Base-by-base conservation (phyloP, 2,888 invertebrate species). In the Sarcophaga rosellei region DNA sequence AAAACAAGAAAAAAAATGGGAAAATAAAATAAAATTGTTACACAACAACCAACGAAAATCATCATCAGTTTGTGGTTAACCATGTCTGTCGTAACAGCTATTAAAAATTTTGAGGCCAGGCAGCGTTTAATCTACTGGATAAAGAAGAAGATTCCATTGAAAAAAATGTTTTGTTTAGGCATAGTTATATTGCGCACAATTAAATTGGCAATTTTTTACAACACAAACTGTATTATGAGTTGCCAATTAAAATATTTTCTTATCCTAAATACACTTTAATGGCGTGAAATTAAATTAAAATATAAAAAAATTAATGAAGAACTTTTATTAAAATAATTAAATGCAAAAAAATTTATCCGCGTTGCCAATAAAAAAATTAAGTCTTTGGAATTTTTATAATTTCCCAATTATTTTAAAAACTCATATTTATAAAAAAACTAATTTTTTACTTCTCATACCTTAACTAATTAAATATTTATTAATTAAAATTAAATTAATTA, bases 21-120 rank as follows among this genome's bases (percentile, higher is more conserved):
- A 25, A 65, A 66, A 21, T 66, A 62, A 25, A 77, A 82, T 65
- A 63, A 75, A 79, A 69, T 61, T 79, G 75, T 84, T 80, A 84
- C 79, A 75, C 65, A 84, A 84, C 79, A 57, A 65, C 59, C 57
- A 78, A 70, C 20, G 4, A 11, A 79, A 84, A 84, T 75, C 70
- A 80, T 79, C 45, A 83, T 74, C 10, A 72, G 59, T 57, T 74
- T 84, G 78, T 63, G 78, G 83, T 74, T 84, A 78, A 63, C 11
- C 25, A 62, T 15, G 57, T 57, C n/a, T 44, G 35, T 66, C 62
- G 69, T 35, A 69, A 75, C 84, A 70, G 84, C 79, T 84, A 79
- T 11, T 84, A 25, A 74, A 79, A 79, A 59, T 63, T 20, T 66
- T 65, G 35, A 61, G 12, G 25, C 1, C 45, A 62, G 25, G 17